Conservation (phyloP, 2,113 vertebrate genomes). For the Varanus salvator region DNA sequence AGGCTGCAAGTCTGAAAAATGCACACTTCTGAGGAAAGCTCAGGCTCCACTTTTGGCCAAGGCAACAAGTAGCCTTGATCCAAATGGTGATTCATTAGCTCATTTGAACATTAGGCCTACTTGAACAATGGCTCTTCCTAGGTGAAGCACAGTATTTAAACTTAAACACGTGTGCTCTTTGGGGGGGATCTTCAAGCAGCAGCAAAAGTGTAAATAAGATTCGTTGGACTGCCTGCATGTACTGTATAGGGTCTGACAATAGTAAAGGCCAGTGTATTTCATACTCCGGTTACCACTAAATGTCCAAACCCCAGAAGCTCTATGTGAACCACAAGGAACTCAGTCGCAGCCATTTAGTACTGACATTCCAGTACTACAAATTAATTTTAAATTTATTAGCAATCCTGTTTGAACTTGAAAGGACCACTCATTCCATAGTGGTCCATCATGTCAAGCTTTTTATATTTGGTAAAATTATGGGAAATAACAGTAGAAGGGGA, state of each 20-base stretch:
- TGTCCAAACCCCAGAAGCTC: not conserved
- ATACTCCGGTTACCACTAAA: not conserved
- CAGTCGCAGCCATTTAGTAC: not conserved
- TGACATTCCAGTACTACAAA: not conserved
- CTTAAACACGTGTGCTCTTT: not conserved
- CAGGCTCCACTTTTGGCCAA: not conserved
- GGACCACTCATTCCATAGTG: not conserved
- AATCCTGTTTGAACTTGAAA: not conserved
- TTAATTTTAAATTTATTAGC: not conserved
- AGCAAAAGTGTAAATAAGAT: not conserved
- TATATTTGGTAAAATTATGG: not conserved
- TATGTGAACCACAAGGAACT: not conserved
- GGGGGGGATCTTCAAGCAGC: not conserved
- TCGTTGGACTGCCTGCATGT: not conserved
- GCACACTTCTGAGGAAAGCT: not conserved
- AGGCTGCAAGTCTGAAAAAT: not conserved
- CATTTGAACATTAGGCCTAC: not conserved
- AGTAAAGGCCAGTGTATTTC: not conserved
- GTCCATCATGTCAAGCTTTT: not conserved
- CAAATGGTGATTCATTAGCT: not conserved
- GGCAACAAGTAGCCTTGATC: not conserved
- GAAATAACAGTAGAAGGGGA: not conserved
- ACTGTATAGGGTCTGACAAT: not conserved
- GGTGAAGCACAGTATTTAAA: not conserved
- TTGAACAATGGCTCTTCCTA: not conserved